Evolutionary conservation across 2,888 invertebrate genomes (phyloP).

Genomic region (Cactoblastis cactorum): DNA sequence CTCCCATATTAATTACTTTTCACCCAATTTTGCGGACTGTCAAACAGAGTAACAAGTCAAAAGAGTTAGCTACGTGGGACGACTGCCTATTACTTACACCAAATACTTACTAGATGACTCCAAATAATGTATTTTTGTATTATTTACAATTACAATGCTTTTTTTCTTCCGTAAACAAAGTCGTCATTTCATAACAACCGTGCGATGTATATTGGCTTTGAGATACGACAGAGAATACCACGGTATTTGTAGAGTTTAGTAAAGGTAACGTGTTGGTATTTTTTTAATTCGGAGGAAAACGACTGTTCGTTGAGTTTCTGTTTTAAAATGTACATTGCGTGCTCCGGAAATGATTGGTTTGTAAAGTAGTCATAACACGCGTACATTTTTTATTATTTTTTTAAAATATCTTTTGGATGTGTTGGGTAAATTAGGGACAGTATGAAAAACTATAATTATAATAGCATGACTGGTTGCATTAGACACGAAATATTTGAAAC

Average conservation of each 20-base stretch:
- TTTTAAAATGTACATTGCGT: conserved; percentile 33
- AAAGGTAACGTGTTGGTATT: not conserved
- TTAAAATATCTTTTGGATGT: not conserved
- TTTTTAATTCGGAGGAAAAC: conserved; percentile 30
- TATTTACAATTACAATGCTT: conserved; percentile 14
- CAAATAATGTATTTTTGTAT: not conserved
- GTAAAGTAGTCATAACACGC: conserved; percentile 31
- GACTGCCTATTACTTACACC: conserved; percentile 27
- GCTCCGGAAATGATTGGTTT: conserved; percentile 51
- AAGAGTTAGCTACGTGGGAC: conserved; percentile 36
- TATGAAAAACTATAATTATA: too few relatives aligned
- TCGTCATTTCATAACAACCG: not conserved
- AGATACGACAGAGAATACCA: not conserved
- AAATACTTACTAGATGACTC: conserved; percentile 13
- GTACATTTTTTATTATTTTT: conserved; percentile 15
- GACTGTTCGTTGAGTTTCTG: conserved; percentile 35
- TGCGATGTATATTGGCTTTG: not conserved
- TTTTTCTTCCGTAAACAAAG: not conserved
- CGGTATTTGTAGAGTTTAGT: not conserved
- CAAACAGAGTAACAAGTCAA: conserved; percentile 52
- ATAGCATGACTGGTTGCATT: too few relatives aligned
- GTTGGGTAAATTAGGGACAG: not conserved
- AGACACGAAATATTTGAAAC: too few relatives aligned
- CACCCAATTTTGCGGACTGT: conserved; percentile 61
- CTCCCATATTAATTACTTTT: conserved; percentile 53